Evolutionary conservation across 2,888 invertebrate species (phyloP), one percentile per base, ranked within the genome.

Genomic region (Podabrus alpinus): DNA sequence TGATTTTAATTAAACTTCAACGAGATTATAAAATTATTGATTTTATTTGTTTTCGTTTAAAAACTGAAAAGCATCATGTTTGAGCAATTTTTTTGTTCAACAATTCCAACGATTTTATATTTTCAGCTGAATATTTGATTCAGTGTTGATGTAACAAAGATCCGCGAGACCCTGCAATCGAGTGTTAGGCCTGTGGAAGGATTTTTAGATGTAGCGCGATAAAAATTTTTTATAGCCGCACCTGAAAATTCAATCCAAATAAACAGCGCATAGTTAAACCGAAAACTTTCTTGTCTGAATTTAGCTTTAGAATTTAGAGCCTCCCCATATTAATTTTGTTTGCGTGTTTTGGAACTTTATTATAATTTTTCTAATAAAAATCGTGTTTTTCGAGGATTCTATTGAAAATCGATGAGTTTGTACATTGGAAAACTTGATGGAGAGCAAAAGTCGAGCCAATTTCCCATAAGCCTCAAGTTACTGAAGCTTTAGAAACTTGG

Each of bases 371-470:
- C 71, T 59, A 69, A 72, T 75, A 75, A 72, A 62, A 75, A 75
- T 75, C 66, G 67, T 72, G 69, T 72, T 75, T 75, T 75, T 72
- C 66, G 67, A 68, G 66, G 60, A 24, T 60, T 66, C 69, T 72
- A 72, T 70, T 69, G 69, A 69, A 75, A 75, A 75, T 75, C 75
- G 67, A 75, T 75, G 69, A 59, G 72, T 60, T 72, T 71, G 69
- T 72, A 72, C 71, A n/a, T 75, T 68, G 69, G 61, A 67, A 75
- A 74, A 66, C 67, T 75, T 59, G 66, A 68, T 72, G 69, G 69
- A 75, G 66, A 71, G 19, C 21, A 69, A 16, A 68, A 61, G 61
- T 25, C 69, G 25, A n/a, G 17, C 59, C 68, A 68, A 72, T 68
- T 66, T 71, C 68, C 68, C 68, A 60, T 75, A 75, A 72, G 69